Evolutionary conservation across 1,140 invertebrate genomes (phyloP).

Genomic region (Drosophila fuyamai): DNA sequence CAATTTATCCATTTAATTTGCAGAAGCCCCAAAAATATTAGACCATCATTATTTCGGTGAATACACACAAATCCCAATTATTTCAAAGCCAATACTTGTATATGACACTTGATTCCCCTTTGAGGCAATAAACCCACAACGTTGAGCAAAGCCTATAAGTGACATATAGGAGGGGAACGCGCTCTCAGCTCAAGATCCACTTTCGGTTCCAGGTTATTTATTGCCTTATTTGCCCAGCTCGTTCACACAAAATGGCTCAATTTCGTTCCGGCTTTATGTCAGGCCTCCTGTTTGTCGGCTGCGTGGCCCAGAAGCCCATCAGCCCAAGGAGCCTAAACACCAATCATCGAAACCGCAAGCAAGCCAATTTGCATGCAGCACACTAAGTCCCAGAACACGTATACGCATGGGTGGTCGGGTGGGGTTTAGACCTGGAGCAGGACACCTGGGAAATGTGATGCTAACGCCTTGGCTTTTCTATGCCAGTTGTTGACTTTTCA

Average conservation of each 20-base stretch:
- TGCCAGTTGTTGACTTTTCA: slow-evolving; percentile 73
- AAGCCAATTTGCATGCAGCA: slow-evolving; percentile 76
- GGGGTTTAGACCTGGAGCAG: slow-evolving; percentile 46
- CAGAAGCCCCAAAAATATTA: slow-evolving; percentile 3
- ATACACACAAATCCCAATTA: not conserved
- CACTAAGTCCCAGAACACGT: slow-evolving; percentile 41
- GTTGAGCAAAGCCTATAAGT: slow-evolving; percentile 34
- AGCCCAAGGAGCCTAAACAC: slow-evolving; percentile 22
- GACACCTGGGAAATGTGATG: slow-evolving; percentile 47
- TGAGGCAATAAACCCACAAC: slow-evolving; percentile 18
- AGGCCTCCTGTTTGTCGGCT: not conserved
- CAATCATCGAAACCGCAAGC: slow-evolving; percentile 64
- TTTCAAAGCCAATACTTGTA: slow-evolving; percentile 24
- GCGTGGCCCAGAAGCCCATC: not conserved
- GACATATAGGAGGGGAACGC: slow-evolving; percentile 4
- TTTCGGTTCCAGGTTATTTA: slow-evolving; percentile 55
- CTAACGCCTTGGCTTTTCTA: slow-evolving; percentile 50
- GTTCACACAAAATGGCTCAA: slow-evolving; percentile 57
- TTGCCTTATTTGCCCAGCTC: slow-evolving; percentile 49
- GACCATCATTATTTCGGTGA: not conserved
- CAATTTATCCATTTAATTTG: slow-evolving; percentile 17
- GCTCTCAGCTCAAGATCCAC: slow-evolving; percentile 40
- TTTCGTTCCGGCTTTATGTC: slow-evolving; percentile 49
- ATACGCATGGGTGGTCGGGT: slow-evolving; percentile 35
- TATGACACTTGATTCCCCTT: slow-evolving; percentile 35